Percentiles rank a stretch among this genome's conserved stretches.
These are phyloP conservation scores for Ypsolopha sequella DNA, from an alignment of 2,888 invertebrate genomes.

Conservation along the genomic window DNA sequence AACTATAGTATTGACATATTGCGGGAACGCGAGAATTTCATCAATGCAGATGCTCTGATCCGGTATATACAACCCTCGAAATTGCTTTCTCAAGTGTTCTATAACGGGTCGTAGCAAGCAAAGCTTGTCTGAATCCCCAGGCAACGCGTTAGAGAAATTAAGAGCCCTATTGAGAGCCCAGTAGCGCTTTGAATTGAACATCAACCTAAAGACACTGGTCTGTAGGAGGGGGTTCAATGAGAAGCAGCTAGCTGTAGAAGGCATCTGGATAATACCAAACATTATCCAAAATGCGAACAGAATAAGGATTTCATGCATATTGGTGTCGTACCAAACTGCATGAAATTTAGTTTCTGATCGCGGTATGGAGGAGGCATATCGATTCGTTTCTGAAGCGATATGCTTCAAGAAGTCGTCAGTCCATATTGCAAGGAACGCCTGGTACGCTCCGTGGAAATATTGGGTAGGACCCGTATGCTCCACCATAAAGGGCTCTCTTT, in stretches of 20 bases:
- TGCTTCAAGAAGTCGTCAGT: neutral
- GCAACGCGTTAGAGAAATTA: neutral
- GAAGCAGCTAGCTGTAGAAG: neutral
- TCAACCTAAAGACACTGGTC: neutral
- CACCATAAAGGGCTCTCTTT: neutral
- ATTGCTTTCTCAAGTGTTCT: neutral
- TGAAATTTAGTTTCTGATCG: neutral
- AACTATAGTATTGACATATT: neutral
- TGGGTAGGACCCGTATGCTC: neutral
- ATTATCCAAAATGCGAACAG: constrained; percentile 4
- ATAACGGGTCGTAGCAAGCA: neutral
- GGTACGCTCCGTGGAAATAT: neutral
- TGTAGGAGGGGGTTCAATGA: neutral
- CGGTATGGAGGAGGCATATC: neutral
- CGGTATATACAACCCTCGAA: neutral
- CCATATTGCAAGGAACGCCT: constrained; percentile 1
- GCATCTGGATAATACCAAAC: constrained; percentile 3
- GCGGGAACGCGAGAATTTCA: neutral
- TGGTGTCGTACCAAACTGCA: neutral
- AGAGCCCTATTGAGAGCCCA: neutral
- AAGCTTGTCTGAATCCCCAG: neutral
- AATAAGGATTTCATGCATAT: neutral
- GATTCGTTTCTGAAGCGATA: neutral
- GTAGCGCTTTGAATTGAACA: neutral
- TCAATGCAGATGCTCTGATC: constrained; percentile 2